These are phyloP conservation scores for Aphodius granarius DNA, from an alignment of 2,888 invertebrate genomes.

Conservation along the genomic window DNA sequence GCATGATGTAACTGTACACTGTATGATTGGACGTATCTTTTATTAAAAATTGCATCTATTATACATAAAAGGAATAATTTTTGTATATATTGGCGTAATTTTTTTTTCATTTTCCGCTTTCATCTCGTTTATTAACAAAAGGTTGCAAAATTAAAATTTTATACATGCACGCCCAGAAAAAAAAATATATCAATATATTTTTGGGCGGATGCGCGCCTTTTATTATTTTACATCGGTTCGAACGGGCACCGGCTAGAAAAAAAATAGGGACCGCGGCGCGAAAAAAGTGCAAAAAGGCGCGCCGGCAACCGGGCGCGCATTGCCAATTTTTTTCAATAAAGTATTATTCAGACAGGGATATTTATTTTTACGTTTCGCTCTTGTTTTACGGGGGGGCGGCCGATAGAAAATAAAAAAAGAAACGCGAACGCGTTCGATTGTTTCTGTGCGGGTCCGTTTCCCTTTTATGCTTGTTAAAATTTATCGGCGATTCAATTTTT, in stretches of 20 bases:
- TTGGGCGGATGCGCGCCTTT: conserved; percentile 9
- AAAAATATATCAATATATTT: conserved; percentile 14
- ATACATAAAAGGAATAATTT: background rate
- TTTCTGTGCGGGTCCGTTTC: conserved; percentile 2
- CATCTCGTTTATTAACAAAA: background rate
- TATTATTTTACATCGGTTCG: conserved; percentile 13
- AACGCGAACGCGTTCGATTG: conserved; percentile 1
- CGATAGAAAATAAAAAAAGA: conserved; percentile 9
- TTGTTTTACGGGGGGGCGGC: conserved; percentile 7
- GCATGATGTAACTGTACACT: too few species aligned
- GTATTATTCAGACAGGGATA: conserved; percentile 20
- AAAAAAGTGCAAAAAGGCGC: conserved; percentile 12
- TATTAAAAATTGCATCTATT: background rate
- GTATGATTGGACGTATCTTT: background rate
- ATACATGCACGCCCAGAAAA: background rate
- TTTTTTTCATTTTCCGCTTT: background rate
- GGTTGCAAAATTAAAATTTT: background rate
- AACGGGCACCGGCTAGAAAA: background rate
- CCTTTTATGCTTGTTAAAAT: background rate
- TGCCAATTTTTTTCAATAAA: conserved; percentile 19
- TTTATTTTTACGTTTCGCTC: conserved; percentile 21
- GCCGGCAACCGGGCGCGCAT: conserved; percentile 1
- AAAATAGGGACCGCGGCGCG: background rate
- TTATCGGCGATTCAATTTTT: background rate
- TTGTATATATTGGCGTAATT: background rate